Evolutionary conservation across 2,113 vertebrate genomes (phyloP).

Genomic region (Oryctolagus cuniculus): DNA sequence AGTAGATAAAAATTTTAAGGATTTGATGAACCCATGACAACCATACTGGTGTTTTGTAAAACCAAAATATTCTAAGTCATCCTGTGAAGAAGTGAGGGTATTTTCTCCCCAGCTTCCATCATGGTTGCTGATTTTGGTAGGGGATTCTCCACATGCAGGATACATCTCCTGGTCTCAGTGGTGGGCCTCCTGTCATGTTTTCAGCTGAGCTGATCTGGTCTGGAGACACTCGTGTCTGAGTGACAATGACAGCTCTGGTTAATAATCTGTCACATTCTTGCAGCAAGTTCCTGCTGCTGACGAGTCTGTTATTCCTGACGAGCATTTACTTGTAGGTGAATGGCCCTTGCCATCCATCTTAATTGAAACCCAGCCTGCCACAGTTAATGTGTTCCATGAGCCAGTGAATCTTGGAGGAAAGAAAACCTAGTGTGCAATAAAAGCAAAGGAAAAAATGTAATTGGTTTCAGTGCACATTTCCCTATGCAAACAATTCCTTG

Average conservation of each 20-base stretch:
- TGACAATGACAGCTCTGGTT: slow-evolving; percentile 41
- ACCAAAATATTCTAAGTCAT: background rate
- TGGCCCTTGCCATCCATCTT: slow-evolving; percentile 67
- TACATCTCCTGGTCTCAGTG: slow-evolving; percentile 16
- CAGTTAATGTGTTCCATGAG: slow-evolving; percentile 65
- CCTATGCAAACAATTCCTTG: slow-evolving; percentile 35
- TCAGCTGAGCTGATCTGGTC: slow-evolving; percentile 43
- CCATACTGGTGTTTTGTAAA: slow-evolving; percentile 29
- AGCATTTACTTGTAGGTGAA: slow-evolving; percentile 65
- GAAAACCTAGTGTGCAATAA: slow-evolving; percentile 57
- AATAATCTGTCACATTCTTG: slow-evolving; percentile 38
- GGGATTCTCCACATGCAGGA: background rate
- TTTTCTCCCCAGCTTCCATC: background rate
- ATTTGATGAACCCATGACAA: background rate
- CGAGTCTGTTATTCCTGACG: slow-evolving; percentile 51
- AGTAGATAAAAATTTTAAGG: background rate
- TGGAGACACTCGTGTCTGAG: slow-evolving; percentile 41
- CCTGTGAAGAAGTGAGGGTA: background rate
- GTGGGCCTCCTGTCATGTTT: slow-evolving; percentile 35
- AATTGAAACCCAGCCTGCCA: slow-evolving; percentile 68
- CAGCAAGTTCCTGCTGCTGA: slow-evolving; percentile 47
- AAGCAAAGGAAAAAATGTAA: slow-evolving; percentile 53
- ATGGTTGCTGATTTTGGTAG: slow-evolving; percentile 27
- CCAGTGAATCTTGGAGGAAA: slow-evolving; percentile 68
- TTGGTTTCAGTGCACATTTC: slow-evolving; percentile 52